These are phyloP conservation scores for Narcine bancroftii DNA, from an alignment of 2,113 vertebrate genomes.

Conservation along the genomic window DNA sequence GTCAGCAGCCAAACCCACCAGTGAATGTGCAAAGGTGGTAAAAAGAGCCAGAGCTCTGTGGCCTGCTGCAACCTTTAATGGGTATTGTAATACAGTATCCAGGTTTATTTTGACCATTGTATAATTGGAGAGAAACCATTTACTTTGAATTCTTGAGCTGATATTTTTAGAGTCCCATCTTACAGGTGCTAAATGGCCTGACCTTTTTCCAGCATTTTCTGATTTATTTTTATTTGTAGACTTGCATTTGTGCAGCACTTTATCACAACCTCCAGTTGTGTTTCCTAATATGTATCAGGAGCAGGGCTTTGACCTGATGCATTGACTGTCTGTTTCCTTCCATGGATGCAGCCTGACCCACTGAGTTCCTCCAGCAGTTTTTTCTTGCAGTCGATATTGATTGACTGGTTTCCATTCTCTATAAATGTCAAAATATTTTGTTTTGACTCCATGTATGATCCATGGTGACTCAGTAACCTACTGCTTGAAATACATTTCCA, in stretches of 20 bases:
- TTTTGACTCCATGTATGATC: background rate
- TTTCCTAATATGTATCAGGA: background rate
- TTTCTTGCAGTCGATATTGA: background rate
- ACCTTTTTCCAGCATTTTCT: background rate
- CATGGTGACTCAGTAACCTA: background rate
- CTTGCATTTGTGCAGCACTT: background rate
- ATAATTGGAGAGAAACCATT: background rate
- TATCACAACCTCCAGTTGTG: background rate
- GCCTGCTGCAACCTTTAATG: background rate
- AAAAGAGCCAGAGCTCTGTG: background rate
- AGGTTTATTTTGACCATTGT: background rate
- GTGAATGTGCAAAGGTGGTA: background rate
- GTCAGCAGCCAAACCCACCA: background rate
- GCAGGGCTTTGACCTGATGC: too few species aligned
- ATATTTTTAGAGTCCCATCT: background rate
- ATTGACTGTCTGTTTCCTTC: too few species aligned
- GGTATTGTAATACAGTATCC: background rate
- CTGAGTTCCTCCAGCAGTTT: too few species aligned
- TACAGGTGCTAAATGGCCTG: background rate
- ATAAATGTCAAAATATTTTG: background rate
- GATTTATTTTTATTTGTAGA: background rate
- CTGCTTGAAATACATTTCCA: background rate
- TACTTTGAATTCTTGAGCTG: background rate
- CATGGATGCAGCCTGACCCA: too few species aligned
- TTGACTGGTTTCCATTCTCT: background rate